Base-by-base conservation (phyloP, 2,888 invertebrate genomes). In the Calliopum simillimum region DNA sequence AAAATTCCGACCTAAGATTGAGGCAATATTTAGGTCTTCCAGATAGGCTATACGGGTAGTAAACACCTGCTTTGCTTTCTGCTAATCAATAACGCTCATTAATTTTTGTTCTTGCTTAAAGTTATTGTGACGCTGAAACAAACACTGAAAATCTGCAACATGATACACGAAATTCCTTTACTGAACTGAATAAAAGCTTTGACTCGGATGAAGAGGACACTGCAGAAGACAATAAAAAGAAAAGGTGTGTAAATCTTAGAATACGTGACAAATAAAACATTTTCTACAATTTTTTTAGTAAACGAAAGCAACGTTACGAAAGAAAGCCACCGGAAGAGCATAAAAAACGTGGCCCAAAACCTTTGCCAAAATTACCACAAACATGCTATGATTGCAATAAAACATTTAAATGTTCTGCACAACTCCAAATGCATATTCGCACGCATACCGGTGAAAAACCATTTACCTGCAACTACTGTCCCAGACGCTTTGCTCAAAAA, bases 371-470 rank as follows among this genome's bases (percentile, higher is more conserved):
- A 78, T 85, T 87, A 71, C 85, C 87, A 2, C 89, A 89, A 73
- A 85, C 88, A 0, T 90, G 90, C 77, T 89, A 87, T 74, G 87
- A 90, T 66, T 90, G 90, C 76, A 85, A 89, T 68, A 90, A 90
- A 76, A 86, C 89, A 46, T 90, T 90, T 70, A 87, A 89, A 80
- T 90, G 90, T 77, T 87, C 89, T 62, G 89, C 90, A 0, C 90
- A 90, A 77, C 78, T 90, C 14, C 90, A 90, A 73, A 89, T 88
- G 85, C 90, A 90, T 83, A 87, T 89, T 13, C 88, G 90, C 68
- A 90, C 89, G 0, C 90, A 90, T 69, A 90, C 90, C 0, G 90
- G 90, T 0, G 90, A 89, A 70, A 88, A 89, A 58, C 90, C 90
- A 0, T 90, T 87, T 79, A 82, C 81, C 0, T 90, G 90, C 74